These are phyloP conservation scores for Ceratotherium simum DNA, from an alignment of 2,113 vertebrate genomes.

Conservation along the genomic window DNA sequence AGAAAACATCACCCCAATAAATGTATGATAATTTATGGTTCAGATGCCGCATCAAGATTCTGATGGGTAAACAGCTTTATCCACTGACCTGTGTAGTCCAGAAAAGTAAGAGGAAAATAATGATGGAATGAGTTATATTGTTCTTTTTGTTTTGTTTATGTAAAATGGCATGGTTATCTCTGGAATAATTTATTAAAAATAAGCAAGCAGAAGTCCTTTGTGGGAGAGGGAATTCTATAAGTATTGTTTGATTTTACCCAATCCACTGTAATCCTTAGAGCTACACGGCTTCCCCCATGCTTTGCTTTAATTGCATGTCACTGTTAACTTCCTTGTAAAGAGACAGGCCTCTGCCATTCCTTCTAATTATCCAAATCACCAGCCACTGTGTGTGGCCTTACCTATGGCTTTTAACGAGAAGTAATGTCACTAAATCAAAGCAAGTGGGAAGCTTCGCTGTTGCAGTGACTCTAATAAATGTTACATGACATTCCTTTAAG, in stretches of 20 bases:
- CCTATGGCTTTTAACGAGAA: slow-evolving; percentile 86
- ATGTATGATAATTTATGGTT: not conserved
- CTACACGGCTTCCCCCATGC: slow-evolving; percentile 72
- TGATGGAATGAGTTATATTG: not conserved
- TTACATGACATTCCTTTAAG: slow-evolving; percentile 82
- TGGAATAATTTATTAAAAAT: slow-evolving; percentile 60
- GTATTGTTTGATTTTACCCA: slow-evolving; percentile 70
- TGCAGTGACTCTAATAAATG: slow-evolving; percentile 85
- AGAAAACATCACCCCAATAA: not conserved
- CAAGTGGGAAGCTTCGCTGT: slow-evolving; percentile 74
- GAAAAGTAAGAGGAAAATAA: slow-evolving; percentile 44
- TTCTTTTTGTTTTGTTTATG: not conserved
- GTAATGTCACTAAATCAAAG: slow-evolving; percentile 87
- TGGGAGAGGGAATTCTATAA: slow-evolving; percentile 42
- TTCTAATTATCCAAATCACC: slow-evolving; percentile 88
- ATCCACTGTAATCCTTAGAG: slow-evolving; percentile 56
- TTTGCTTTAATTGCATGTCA: slow-evolving; percentile 88
- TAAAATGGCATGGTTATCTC: slow-evolving; percentile 20
- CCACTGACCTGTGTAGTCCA: not conserved
- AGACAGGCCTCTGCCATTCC: slow-evolving; percentile 86
- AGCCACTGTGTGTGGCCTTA: slow-evolving; percentile 86
- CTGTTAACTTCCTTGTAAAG: slow-evolving; percentile 85
- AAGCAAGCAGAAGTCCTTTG: slow-evolving; percentile 46
- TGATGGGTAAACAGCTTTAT: not conserved
- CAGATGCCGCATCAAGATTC: not conserved